These are phyloP conservation scores for Paraplagusia blochii DNA, from an alignment of 2,113 vertebrate species.

Conservation along the genomic window DNA sequence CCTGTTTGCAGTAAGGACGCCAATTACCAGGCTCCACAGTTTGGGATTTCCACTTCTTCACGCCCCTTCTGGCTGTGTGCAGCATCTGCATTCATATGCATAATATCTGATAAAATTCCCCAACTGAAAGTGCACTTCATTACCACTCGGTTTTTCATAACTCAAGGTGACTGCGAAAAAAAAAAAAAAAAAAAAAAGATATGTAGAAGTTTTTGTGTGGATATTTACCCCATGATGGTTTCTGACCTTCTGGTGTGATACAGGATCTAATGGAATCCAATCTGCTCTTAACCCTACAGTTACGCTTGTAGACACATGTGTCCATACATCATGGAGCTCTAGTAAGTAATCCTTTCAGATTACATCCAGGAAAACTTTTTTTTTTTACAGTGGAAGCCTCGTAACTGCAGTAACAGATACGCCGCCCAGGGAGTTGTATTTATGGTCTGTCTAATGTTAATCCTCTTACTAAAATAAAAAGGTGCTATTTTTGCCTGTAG, in stretches of 20 bases:
- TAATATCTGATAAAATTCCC: conserved; percentile 42
- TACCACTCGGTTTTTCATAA: conserved; percentile 43
- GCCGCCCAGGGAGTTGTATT: conserved; percentile 16
- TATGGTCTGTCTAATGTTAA: conserved; percentile 30
- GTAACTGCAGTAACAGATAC: background rate
- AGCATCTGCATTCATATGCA: conserved; percentile 62
- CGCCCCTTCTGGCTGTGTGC: conserved; percentile 19
- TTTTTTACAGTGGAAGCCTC: background rate
- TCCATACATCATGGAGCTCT: conserved; percentile 15
- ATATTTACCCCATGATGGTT: conserved; percentile 23
- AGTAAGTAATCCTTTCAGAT: background rate
- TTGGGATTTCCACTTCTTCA: conserved; percentile 20
- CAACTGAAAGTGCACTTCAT: conserved; percentile 42
- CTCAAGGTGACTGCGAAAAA: conserved; percentile 44
- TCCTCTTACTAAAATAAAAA: conserved; percentile 16
- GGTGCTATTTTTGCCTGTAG: conserved; percentile 42
- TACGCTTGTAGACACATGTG: conserved; percentile 22
- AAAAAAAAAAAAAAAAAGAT: conserved; percentile 5
- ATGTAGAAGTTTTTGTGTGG: conserved; percentile 22
- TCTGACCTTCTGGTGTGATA: conserved; percentile 15
- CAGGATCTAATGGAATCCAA: conserved; percentile 16
- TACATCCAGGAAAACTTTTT: background rate
- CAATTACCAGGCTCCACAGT: conserved; percentile 15
- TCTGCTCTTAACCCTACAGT: conserved; percentile 18
- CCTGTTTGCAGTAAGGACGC: conserved; percentile 7